Percentiles rank a stretch among this genome's conserved stretches.
Conservation (phyloP, 2,888 invertebrate species). For the Drosophila limbata region DNA sequence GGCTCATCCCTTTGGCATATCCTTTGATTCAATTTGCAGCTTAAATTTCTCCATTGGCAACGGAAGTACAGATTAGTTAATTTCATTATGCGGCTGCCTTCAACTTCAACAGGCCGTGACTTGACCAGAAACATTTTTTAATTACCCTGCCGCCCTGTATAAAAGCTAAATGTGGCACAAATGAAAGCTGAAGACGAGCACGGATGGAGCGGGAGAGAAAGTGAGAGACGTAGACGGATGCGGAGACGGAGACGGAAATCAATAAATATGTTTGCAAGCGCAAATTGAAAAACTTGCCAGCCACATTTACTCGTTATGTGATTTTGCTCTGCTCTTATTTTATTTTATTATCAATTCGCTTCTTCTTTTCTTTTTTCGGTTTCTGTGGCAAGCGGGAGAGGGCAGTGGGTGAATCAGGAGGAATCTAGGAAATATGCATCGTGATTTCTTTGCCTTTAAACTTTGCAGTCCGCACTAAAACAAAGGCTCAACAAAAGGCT, state of each 20-base stretch:
- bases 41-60: constrained; percentile 37
- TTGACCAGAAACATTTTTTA: constrained; percentile 52
- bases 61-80: constrained; percentile 59
- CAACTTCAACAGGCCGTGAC: constrained; percentile 15
- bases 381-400: constrained; percentile 19
- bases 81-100: constrained; percentile 56
- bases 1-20: constrained; percentile 1
- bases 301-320: constrained; percentile 61
- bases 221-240: not conserved
- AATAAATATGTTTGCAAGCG: constrained; percentile 76
- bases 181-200: not conserved
- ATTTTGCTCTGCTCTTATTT: constrained; percentile 27
- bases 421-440: constrained; percentile 70
- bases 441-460: constrained; percentile 58
- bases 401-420: not conserved
- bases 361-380: constrained; percentile 17
- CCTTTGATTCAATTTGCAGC: constrained; percentile 39
- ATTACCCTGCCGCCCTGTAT: constrained; percentile 41
- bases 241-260: constrained; percentile 61
- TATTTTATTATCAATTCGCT: constrained; percentile 28
- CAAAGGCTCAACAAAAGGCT: constrained; percentile 60
- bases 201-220: not conserved
- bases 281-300: constrained; percentile 70
- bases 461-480: constrained; percentile 59
- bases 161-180: constrained; percentile 12